phyloP scores from a whole-genome alignment of 2,113 vertebrate species.

The Plotosus lineatus region DNA sequence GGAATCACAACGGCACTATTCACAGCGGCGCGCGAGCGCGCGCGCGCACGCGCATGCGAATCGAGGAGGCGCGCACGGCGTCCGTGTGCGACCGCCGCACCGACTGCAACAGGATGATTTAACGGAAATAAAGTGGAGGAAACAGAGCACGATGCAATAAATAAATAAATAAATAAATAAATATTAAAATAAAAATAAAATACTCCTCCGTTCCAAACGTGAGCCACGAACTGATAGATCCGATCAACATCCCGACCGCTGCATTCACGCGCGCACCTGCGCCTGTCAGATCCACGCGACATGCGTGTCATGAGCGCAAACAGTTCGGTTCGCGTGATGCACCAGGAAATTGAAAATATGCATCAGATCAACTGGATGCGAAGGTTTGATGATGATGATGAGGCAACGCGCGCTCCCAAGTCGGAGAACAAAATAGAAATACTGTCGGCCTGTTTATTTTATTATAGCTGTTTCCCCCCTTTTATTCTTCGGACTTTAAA shows the following conservation, averaged over 20 bases:
- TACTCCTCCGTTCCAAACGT: not conserved
- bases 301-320: not conserved
- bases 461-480: too few relatives aligned
- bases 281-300: not conserved
- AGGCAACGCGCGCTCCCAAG: conserved; percentile 5
- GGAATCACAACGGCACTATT: conserved; percentile 50
- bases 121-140: conserved; percentile 7
- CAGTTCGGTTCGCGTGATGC: not conserved
- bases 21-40: conserved; percentile 15
- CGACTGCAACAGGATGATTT: conserved; percentile 70
- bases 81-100: conserved; percentile 55
- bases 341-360: not conserved
- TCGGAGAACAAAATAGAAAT: not conserved
- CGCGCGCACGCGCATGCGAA: conserved; percentile 9
- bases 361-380: not conserved
- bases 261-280: conserved; percentile 1
- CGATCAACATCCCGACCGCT: not conserved
- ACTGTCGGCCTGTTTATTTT: not conserved
- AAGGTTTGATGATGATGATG: conserved; percentile 3
- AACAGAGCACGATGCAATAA: conserved; percentile 4
- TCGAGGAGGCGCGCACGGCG: conserved; percentile 22
- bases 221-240: not conserved
- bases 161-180: too few relatives aligned
- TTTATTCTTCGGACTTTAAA: not conserved
- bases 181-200: too few relatives aligned